These are phyloP conservation scores for Erebia palarica DNA, from an alignment of 2,888 invertebrate genomes.

Conservation along the genomic window DNA sequence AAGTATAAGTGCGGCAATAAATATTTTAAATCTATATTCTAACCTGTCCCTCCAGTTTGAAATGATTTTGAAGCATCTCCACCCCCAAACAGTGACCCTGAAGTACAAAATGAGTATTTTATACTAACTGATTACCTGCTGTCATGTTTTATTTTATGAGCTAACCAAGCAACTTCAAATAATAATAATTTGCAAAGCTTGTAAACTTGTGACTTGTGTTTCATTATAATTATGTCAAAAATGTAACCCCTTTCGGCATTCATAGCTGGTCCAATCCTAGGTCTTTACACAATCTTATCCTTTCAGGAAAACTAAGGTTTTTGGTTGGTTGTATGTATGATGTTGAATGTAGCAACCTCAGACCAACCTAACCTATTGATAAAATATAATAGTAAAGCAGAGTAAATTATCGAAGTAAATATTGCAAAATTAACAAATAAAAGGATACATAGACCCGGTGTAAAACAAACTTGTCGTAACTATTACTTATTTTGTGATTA, in stretches of 20 bases:
- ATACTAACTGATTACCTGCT: neutral
- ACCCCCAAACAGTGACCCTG: constrained; percentile 66
- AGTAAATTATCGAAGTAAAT: neutral
- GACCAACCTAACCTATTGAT: neutral
- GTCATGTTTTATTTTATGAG: too few species aligned
- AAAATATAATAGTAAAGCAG: neutral
- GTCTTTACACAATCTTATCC: too few species aligned
- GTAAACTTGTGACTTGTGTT: too few species aligned
- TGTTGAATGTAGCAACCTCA: too few species aligned
- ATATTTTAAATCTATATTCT: neutral
- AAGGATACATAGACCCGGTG: neutral
- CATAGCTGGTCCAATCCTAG: too few species aligned
- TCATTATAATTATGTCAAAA: too few species aligned
- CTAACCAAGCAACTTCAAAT: too few species aligned
- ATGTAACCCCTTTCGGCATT: too few species aligned
- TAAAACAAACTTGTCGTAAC: neutral
- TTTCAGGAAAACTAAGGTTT: too few species aligned
- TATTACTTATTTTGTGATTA: neutral
- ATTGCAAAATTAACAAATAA: neutral
- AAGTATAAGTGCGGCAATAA: too few species aligned
- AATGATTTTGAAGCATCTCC: constrained; percentile 70
- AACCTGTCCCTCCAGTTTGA: constrained; percentile 52
- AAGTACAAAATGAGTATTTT: constrained; percentile 32
- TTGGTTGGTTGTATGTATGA: too few species aligned
- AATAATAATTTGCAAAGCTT: too few species aligned